phyloP scores from a whole-genome alignment of 2,888 invertebrate genomes.

The Lasioglossum morio region DNA sequence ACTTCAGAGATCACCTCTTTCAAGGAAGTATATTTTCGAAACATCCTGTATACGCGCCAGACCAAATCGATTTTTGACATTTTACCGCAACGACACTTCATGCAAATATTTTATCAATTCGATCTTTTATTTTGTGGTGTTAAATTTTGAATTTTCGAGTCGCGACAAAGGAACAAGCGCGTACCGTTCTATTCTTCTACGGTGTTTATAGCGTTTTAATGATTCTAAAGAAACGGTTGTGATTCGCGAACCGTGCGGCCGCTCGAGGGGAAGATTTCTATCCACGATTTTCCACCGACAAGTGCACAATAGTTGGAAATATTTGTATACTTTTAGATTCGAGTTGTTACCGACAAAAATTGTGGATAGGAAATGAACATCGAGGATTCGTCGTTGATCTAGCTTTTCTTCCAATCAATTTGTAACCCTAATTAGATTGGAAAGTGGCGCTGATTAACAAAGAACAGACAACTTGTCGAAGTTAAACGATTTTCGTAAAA shows the following conservation, averaged over 20 bases:
- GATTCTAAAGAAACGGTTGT: not conserved
- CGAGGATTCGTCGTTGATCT: constrained; percentile 32
- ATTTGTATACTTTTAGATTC: constrained; percentile 43
- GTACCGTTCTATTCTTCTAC: not conserved
- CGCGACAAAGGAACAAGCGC: not conserved
- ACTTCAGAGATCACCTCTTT: not conserved
- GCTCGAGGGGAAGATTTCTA: constrained; percentile 25
- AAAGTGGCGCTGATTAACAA: constrained; percentile 55
- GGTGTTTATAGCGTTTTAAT: not conserved
- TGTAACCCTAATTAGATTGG: constrained; percentile 49
- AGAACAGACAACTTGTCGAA: not conserved
- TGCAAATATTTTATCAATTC: not conserved
- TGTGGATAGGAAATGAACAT: constrained; percentile 10
- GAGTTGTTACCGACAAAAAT: constrained; percentile 26
- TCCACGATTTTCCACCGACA: constrained; percentile 32
- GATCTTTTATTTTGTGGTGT: not conserved
- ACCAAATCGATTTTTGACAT: not conserved
- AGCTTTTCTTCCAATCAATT: constrained; percentile 33
- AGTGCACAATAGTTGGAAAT: constrained; percentile 39
- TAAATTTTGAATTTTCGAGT: not conserved
- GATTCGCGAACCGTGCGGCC: not conserved
- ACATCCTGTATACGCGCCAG: not conserved
- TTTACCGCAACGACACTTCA: not conserved
- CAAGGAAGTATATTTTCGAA: not conserved
- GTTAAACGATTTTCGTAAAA: not conserved